Evolutionary conservation across 1,140 invertebrate genomes (phyloP), one percentile per base, ranked within the genome.

Genomic region (Akabosia matsudoensis): DNA sequence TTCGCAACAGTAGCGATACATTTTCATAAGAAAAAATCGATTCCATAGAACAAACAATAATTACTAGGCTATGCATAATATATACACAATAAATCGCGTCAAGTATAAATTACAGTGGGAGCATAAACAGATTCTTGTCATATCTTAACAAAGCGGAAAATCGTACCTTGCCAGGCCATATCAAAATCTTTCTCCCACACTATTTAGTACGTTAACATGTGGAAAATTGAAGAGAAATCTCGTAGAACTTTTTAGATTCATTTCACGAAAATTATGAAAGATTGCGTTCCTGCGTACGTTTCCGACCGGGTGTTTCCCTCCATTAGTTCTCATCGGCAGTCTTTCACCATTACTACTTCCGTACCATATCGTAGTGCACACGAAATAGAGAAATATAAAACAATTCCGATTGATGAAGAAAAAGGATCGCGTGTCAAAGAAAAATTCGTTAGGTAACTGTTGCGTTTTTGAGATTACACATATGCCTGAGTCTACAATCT

Each of bases 381-480:
- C n/a, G n/a, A n/a, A n/a, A n/a, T n/a, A n/a, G n/a, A n/a, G n/a
- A n/a, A n/a, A n/a, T n/a, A n/a, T n/a, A 45, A 45, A 56, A 22
- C 54, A 16, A 56, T 24, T 70, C 28, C 14, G 33, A 10, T 45
- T 45, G 37, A 70, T 16, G 67, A 30, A 24, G 28, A 26, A 74
- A n/a, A 74, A n/a, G 24, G 54, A 76, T 81, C 79, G 80, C 80
- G 78, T 81, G 80, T 56, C 26, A 45, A 56, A 54, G 54, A 78
- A 71, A 74, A 54, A 81, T 81, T 81, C 76, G 73, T 78, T 78
- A 78, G 77, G 33, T 74, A 78, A 78, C 77, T 78, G 77, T 78
- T 78, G 73, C 73, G 33, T 72, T 77, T 45, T 73, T 67, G 61
- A 67, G 30, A 67, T 30, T 31, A 67, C 61, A 31, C 61, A 30